A percentile compares a stretch with the other conserved stretches of the same genome.
phyloP scores from a whole-genome alignment of 2,113 vertebrate genomes.

The Hipposideros armiger region DNA sequence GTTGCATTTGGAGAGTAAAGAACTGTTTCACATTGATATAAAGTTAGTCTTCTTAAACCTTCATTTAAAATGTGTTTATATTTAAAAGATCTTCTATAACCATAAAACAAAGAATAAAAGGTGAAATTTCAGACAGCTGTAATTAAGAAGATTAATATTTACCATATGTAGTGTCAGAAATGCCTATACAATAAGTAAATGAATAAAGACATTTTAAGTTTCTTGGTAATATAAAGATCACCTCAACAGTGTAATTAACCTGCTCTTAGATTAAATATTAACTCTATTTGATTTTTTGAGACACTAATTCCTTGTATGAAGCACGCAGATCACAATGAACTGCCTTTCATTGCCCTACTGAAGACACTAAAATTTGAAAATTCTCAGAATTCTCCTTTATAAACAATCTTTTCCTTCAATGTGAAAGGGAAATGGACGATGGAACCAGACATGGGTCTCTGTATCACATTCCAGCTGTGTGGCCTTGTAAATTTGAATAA shows the following conservation, averaged over 20 bases:
- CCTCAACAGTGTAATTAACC: neutral
- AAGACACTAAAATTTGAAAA: neutral
- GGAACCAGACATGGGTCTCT: neutral
- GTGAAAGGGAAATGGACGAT: neutral
- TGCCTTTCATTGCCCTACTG: neutral
- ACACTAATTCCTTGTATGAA: neutral
- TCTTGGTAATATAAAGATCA: conserved; percentile 1
- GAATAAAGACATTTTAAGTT: conserved; percentile 14
- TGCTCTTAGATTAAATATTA: conserved; percentile 36
- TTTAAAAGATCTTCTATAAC: conserved; percentile 8
- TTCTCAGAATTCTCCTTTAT: neutral
- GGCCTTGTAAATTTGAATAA: neutral
- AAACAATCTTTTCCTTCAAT: conserved; percentile 12
- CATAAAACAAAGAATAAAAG: conserved; percentile 15
- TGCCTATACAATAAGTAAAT: neutral
- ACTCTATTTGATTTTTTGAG: neutral
- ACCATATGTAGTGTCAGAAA: neutral
- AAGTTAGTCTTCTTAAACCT: neutral
- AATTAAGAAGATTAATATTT: conserved; percentile 38
- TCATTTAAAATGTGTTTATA: conserved; percentile 15
- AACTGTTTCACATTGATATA: conserved; percentile 1
- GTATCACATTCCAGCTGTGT: neutral
- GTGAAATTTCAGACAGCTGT: conserved; percentile 42
- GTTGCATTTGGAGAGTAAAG: neutral
- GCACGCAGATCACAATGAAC: neutral